These are phyloP conservation scores for Brachypalpus laphriformis DNA, from an alignment of 2,888 invertebrate genomes.

Conservation along the genomic window DNA sequence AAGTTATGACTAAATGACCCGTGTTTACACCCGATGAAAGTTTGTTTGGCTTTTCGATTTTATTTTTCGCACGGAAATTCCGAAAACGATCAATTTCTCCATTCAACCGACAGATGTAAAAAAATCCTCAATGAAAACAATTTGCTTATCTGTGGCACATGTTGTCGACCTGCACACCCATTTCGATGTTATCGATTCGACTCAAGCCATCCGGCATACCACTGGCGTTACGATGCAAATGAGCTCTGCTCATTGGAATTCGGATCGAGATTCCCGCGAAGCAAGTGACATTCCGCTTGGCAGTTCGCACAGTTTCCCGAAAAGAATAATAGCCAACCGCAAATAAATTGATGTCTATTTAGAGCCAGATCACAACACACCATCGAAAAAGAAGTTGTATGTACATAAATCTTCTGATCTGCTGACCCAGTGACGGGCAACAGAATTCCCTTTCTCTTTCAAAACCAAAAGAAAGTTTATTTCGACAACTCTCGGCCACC, in stretches of 20 bases:
- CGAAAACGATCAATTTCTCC: constrained; percentile 53
- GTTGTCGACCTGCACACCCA: constrained; percentile 41
- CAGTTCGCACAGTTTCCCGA: constrained; percentile 33
- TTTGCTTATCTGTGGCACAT: constrained; percentile 38
- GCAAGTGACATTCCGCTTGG: constrained; percentile 44
- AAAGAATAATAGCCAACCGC: constrained; percentile 27
- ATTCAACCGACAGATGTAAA: constrained; percentile 3
- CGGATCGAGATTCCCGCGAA: constrained; percentile 20
- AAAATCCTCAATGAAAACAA: constrained; percentile 53
- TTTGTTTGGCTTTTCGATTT: constrained; percentile 15
- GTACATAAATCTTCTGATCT: constrained; percentile 32
- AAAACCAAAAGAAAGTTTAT: constrained; percentile 63
- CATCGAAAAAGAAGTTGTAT: constrained; percentile 32
- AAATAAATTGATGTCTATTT: constrained; percentile 21
- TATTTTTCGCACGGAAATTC: constrained; percentile 42
- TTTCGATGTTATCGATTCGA: constrained; percentile 42
- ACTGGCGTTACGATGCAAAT: constrained; percentile 57
- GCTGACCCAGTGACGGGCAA: constrained; percentile 89
- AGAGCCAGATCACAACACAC: constrained; percentile 28
- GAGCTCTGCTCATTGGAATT: constrained; percentile 62
- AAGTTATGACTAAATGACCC: constrained; percentile 46
- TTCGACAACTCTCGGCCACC: constrained; percentile 45
- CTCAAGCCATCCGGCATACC: constrained; percentile 15
- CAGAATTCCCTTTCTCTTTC: constrained; percentile 84
- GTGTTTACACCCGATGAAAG: constrained; percentile 53